Evolutionary conservation across 1,140 invertebrate genomes (phyloP).

Genomic region (Ephestia elutella): DNA sequence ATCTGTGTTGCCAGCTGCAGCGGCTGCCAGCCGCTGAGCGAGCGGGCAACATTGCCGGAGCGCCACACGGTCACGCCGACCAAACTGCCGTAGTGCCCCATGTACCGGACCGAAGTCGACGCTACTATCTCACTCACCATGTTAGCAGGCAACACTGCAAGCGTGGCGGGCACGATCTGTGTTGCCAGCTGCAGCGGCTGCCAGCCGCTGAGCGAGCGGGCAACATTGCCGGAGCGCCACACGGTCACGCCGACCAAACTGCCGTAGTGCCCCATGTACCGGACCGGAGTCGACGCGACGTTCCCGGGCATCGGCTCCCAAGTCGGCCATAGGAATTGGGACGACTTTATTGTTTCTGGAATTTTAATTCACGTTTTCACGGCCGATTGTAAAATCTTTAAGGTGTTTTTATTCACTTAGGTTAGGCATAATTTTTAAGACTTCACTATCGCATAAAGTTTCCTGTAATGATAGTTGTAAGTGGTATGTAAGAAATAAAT

Average conservation of each 20-base stretch:
- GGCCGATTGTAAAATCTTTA: not conserved
- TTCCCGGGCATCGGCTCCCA: conserved; percentile 53
- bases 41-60: conserved; percentile 70
- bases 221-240: conserved; percentile 73
- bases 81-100: conserved; percentile 81
- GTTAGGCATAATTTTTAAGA: no score
- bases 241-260: conserved; percentile 83
- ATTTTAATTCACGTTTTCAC: conserved; percentile 20
- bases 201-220: conserved; percentile 80
- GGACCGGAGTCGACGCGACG: conserved; percentile 74
- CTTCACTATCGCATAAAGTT: no score
- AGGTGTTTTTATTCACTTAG: not conserved
- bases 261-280: conserved; percentile 81
- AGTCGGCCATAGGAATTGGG: conserved; percentile 78
- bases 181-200: conserved; percentile 87
- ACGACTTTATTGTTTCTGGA: conserved; percentile 83
- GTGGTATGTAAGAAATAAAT: no score
- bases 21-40: conserved; percentile 84
- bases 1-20: conserved; percentile 88
- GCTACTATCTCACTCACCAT: conserved; percentile 56
- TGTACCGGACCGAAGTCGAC: conserved; percentile 77
- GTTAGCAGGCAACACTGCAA: conserved; percentile 76
- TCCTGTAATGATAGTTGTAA: no score
- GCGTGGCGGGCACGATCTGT: conserved; percentile 88
- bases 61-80: conserved; percentile 80